Evolutionary conservation across 2,113 vertebrate species (phyloP).

Genomic region (Ctenomys sociabilis): DNA sequence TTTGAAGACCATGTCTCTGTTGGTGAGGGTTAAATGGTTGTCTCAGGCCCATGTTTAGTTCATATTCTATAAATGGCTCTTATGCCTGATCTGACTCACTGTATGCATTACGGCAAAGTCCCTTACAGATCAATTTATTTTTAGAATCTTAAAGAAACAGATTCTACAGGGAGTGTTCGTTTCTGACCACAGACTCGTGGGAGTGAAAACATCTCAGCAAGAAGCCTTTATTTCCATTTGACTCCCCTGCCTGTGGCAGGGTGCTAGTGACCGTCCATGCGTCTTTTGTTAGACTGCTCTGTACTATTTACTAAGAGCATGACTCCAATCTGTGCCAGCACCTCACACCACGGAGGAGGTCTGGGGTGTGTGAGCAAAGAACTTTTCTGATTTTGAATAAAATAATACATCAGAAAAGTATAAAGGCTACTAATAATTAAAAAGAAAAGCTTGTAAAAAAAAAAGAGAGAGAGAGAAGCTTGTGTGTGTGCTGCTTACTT

Average conservation of each 20-base stretch:
- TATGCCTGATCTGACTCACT: conserved; percentile 83
- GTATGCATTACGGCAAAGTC: conserved; percentile 79
- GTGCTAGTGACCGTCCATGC: conserved; percentile 29
- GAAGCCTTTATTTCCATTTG: conserved; percentile 67
- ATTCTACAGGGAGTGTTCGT: conserved; percentile 76
- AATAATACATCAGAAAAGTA: conserved; percentile 4
- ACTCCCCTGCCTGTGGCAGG: not conserved
- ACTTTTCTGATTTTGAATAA: conserved; percentile 47
- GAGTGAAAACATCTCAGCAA: conserved; percentile 61
- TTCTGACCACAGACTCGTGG: conserved; percentile 77
- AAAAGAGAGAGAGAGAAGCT: not conserved
- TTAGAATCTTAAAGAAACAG: conserved; percentile 83
- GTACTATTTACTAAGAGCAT: conserved; percentile 38
- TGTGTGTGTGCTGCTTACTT: not conserved
- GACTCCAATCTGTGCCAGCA: not conserved
- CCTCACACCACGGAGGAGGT: not conserved
- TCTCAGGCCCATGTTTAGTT: conserved; percentile 75
- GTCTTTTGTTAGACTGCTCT: not conserved
- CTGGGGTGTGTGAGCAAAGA: not conserved
- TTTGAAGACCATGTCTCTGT: conserved; percentile 64
- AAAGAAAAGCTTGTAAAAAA: not conserved
- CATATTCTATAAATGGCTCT: conserved; percentile 83
- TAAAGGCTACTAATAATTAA: not conserved
- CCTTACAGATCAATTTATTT: conserved; percentile 84
- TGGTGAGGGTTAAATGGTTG: conserved; percentile 69